phyloP scores from a whole-genome alignment of 2,888 invertebrate species.

The Nomada flava region DNA sequence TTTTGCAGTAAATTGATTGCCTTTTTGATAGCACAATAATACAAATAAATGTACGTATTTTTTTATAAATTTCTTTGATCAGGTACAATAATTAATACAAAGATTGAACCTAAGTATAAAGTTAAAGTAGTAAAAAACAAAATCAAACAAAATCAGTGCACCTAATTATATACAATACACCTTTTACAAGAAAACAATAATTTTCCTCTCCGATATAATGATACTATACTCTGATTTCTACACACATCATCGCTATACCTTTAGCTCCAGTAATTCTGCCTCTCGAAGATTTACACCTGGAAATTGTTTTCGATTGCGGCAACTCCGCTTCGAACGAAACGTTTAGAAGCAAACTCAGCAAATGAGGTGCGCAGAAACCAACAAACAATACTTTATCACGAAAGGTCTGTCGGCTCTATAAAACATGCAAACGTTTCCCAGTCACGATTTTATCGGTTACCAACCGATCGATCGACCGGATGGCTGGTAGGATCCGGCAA shows the following conservation, averaged over 20 bases:
- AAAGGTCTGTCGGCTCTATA: conserved; percentile 32
- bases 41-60: no score
- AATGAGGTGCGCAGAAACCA: conserved; percentile 34
- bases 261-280: background rate
- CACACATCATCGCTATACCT: no score
- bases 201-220: background rate
- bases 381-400: conserved; percentile 37
- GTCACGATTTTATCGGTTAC: conserved; percentile 60
- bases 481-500: conserved; percentile 40
- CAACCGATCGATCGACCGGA: conserved; percentile 53
- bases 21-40: no score
- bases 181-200: background rate
- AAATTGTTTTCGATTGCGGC: conserved; percentile 8
- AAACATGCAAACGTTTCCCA: conserved; percentile 49
- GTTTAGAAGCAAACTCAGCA: conserved; percentile 12
- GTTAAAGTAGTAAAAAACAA: background rate
- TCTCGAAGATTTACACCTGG: background rate
- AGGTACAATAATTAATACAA: no score
- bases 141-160: background rate
- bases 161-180: no score
- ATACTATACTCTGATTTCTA: background rate
- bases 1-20: no score
- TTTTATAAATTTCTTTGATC: no score
- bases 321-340: background rate
- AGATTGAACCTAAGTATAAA: background rate